Conservation (phyloP, 2,888 invertebrate genomes). For the Lamellibrachia columna region DNA sequence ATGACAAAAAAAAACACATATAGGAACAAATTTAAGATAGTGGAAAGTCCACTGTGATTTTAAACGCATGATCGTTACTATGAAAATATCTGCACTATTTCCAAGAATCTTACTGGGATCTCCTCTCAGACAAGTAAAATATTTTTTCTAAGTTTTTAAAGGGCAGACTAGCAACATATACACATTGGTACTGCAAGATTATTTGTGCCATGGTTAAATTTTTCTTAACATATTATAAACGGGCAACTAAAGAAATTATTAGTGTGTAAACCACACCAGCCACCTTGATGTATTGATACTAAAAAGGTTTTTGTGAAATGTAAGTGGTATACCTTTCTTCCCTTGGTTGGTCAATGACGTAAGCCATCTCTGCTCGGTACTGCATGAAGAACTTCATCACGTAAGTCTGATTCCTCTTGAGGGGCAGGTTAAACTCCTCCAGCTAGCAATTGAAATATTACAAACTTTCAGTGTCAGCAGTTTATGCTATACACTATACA, state of each 20-base stretch:
- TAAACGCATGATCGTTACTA: not conserved
- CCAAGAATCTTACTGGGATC: not conserved
- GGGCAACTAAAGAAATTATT: not conserved
- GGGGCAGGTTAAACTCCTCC: slow-evolving; percentile 41
- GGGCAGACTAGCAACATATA: too few species aligned
- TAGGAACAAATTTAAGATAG: too few species aligned
- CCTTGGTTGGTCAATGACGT: slow-evolving; percentile 38
- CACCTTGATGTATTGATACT: not conserved
- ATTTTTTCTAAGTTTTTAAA: too few species aligned
- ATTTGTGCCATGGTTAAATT: too few species aligned
- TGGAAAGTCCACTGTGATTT: not conserved
- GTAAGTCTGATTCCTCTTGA: slow-evolving; percentile 45
- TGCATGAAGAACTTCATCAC: slow-evolving; percentile 47
- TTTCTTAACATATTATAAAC: too few species aligned
- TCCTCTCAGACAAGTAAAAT: not conserved
- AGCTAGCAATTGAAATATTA: not conserved
- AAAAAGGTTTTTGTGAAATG: not conserved
- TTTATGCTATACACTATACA: not conserved
- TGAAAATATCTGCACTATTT: not conserved
- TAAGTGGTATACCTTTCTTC: not conserved
- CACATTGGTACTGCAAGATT: too few species aligned
- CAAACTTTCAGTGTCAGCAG: not conserved
- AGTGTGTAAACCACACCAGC: not conserved
- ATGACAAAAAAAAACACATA: too few species aligned
- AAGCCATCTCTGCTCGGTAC: slow-evolving; percentile 37